Percentiles rank a stretch among this genome's conserved stretches.
Evolutionary conservation across 2,113 vertebrate genomes (phyloP).

Genomic region (Pomatorhinus ruficollis): DNA sequence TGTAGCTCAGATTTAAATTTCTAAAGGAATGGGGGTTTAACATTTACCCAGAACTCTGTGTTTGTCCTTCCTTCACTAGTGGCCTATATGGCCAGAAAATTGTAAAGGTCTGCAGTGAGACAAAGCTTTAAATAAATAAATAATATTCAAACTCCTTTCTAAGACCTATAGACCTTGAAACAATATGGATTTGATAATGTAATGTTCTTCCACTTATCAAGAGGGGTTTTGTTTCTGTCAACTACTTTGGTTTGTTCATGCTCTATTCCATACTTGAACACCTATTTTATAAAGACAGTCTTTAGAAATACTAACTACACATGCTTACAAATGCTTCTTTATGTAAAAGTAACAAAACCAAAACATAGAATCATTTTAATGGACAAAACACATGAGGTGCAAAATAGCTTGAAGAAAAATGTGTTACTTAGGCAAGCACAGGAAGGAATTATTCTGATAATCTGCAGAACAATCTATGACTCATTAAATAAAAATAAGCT

Average conservation of each 20-base stretch:
- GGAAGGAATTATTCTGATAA: constrained; percentile 8
- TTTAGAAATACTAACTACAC: background rate
- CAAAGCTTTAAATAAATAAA: background rate
- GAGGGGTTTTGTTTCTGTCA: background rate
- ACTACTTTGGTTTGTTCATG: background rate
- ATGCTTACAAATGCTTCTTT: background rate
- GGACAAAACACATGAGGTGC: background rate
- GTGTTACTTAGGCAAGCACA: background rate
- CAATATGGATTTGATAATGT: background rate
- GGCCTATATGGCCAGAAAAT: background rate
- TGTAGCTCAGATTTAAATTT: background rate
- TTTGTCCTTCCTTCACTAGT: background rate
- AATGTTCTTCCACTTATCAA: background rate
- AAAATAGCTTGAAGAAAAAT: background rate
- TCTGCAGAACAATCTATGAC: background rate
- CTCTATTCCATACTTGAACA: background rate
- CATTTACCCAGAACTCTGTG: background rate
- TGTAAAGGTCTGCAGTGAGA: background rate
- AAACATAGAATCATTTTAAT: background rate
- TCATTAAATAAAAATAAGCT: background rate
- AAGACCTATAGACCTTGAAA: background rate
- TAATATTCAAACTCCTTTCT: background rate
- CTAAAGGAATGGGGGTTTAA: background rate
- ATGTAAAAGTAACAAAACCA: background rate
- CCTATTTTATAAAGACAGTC: background rate